Evolutionary conservation across 2,113 vertebrate species (phyloP).

Genomic region (Esox niger): DNA sequence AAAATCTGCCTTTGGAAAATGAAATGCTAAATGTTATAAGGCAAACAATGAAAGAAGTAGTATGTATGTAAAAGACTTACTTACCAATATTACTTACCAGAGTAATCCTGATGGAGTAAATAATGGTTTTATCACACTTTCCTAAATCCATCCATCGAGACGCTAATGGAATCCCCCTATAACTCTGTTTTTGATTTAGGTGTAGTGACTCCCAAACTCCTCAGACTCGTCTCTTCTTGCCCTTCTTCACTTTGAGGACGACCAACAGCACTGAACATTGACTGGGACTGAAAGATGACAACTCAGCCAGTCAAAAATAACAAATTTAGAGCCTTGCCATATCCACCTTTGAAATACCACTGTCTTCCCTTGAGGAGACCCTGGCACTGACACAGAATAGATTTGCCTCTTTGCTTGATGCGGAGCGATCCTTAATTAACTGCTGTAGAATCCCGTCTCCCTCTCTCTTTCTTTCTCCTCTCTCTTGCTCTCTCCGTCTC

Average conservation of each 20-base stretch:
- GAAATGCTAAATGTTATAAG: too few relatives aligned
- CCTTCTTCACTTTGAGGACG: constrained; percentile 67
- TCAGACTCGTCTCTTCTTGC: constrained; percentile 44
- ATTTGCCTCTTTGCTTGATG: constrained; percentile 66
- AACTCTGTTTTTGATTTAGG: constrained; percentile 78
- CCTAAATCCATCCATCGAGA: constrained; percentile 86
- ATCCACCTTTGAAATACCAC: constrained; percentile 83
- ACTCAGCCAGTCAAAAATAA: constrained; percentile 75
- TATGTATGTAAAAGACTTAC: background rate
- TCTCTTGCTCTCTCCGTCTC: constrained; percentile 57
- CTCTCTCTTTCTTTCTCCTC: constrained; percentile 16
- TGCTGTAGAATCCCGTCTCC: constrained; percentile 63
- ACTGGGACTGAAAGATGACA: constrained; percentile 76
- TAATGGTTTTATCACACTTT: constrained; percentile 83
- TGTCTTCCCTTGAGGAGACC: constrained; percentile 68
- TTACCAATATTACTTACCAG: constrained; percentile 84
- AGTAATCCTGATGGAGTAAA: constrained; percentile 81
- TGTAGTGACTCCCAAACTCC: constrained; percentile 61
- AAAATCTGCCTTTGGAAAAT: too few relatives aligned
- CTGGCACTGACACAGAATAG: constrained; percentile 67
- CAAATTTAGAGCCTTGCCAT: constrained; percentile 80
- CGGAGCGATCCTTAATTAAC: constrained; percentile 60
- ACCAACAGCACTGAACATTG: constrained; percentile 59
- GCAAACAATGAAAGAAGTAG: too few relatives aligned
- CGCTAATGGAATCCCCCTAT: constrained; percentile 68